phyloP scores from a whole-genome alignment of 2,113 vertebrate genomes.

The Carlito syrichta region DNA sequence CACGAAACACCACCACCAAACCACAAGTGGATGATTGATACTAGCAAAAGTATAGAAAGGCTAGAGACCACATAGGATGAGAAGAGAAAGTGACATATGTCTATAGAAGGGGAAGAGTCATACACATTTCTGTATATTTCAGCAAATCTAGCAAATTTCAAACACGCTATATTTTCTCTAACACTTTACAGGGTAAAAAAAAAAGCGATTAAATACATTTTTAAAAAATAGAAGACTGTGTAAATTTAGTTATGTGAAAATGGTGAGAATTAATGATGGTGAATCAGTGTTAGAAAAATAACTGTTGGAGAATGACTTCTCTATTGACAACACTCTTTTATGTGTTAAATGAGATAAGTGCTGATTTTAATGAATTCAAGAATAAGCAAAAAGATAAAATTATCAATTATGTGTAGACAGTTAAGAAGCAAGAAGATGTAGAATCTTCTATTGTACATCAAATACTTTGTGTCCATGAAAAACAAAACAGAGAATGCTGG shows the following conservation, averaged over 20 bases:
- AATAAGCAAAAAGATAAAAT: neutral
- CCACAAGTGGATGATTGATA: neutral
- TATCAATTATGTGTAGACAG: neutral
- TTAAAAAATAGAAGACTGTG: neutral
- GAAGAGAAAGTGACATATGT: neutral
- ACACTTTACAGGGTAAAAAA: neutral
- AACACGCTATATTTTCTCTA: neutral
- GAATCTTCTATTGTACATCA: neutral
- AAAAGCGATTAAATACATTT: constrained; percentile 22
- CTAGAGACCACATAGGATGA: neutral
- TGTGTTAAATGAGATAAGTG: neutral
- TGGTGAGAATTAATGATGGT: neutral
- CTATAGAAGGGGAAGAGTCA: neutral
- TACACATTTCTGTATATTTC: neutral
- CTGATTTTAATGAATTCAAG: neutral
- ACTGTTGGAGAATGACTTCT: neutral
- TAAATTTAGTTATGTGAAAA: constrained; percentile 6
- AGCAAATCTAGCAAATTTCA: constrained; percentile 23
- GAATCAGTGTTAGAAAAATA: neutral
- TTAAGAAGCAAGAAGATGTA: neutral
- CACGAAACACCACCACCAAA: neutral
- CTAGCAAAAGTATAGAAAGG: too few species aligned
- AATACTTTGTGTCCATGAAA: neutral
- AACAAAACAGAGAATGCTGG: neutral
- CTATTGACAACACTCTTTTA: neutral